phyloP scores from a whole-genome alignment of 2,113 vertebrate species.

The Tylochromis polylepis region DNA sequence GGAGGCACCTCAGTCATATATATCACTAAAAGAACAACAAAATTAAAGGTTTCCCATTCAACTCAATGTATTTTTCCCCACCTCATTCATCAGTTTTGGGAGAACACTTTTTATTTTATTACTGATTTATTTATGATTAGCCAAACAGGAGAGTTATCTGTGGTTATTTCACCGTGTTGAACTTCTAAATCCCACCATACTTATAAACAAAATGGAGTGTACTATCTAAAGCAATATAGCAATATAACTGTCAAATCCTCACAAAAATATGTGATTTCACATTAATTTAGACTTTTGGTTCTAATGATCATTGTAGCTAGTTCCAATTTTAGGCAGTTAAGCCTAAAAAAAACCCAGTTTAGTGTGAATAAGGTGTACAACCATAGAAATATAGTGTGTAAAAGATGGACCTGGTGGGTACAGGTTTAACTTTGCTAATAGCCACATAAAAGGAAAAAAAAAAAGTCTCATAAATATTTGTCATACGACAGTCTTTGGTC shows the following conservation, averaged over 20 bases:
- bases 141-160: neutral
- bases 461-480: neutral
- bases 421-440: neutral
- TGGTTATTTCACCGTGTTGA: neutral
- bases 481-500: neutral
- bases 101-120: neutral
- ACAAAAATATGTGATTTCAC: neutral
- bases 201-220: neutral
- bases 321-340: neutral
- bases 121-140: neutral
- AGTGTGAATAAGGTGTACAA: neutral
- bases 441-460: neutral
- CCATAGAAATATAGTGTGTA: neutral
- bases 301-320: fast-evolving
- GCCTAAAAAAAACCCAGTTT: neutral
- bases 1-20: neutral
- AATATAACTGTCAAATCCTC: neutral
- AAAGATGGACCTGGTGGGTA: neutral
- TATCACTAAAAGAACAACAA: neutral
- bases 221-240: neutral
- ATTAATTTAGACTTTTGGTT: neutral
- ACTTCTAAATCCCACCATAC: neutral
- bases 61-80: neutral
- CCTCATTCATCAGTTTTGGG: neutral
- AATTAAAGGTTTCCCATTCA: neutral